Conservation (phyloP, 2,888 invertebrate species). For the Heliconius sara region DNA sequence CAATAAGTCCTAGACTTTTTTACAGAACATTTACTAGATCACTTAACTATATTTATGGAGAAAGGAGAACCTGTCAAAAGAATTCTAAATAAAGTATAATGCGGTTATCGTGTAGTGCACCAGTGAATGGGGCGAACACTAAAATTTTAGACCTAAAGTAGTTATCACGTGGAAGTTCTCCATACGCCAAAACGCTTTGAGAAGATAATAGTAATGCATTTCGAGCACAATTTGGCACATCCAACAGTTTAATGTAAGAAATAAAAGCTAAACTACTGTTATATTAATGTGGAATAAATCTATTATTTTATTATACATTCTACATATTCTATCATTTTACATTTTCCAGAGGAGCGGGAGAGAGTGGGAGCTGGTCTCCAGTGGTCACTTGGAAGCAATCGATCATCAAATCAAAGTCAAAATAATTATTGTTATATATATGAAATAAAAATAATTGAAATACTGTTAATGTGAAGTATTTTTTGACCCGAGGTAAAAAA, state of each 20-base stretch:
- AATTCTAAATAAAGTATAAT: constrained; percentile 11
- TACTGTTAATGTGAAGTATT: too few species aligned
- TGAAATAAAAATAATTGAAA: too few species aligned
- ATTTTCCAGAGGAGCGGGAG: too few species aligned
- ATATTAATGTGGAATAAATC: background rate
- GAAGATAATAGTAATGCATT: constrained; percentile 18
- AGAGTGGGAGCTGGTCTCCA: too few species aligned
- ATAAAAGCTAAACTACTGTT: background rate
- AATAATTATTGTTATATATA: too few species aligned
- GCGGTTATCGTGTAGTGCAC: constrained; percentile 15
- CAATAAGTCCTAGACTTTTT: too few species aligned
- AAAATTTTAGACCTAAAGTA: constrained; percentile 23
- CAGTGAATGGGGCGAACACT: constrained; percentile 2
- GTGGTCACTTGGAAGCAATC: too few species aligned
- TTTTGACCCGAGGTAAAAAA: too few species aligned
- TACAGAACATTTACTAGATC: background rate
- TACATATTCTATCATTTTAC: too few species aligned
- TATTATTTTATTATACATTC: too few species aligned
- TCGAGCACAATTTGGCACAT: constrained; percentile 13
- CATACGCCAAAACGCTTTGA: constrained; percentile 21
- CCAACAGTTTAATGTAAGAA: constrained; percentile 9
- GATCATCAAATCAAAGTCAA: too few species aligned
- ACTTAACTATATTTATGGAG: background rate
- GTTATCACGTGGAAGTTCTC: constrained; percentile 21
- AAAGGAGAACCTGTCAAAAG: background rate